Evolutionary conservation across 2,888 invertebrate genomes (phyloP).

Genomic region (Clepsis dumicolana): DNA sequence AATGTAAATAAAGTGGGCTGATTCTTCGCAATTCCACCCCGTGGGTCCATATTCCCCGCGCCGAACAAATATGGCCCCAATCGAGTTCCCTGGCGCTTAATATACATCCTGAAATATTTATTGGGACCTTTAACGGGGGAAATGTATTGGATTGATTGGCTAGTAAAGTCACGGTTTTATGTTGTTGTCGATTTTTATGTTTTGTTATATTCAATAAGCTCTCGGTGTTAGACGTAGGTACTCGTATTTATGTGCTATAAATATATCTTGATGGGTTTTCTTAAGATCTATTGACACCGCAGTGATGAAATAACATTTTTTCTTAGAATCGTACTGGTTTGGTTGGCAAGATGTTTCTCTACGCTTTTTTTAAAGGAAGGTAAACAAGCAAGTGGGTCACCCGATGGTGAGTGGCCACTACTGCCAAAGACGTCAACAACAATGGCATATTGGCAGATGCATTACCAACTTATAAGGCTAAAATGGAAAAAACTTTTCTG

Average conservation of each 20-base stretch:
- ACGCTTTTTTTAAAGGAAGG: too few relatives aligned
- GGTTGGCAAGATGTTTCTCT: neutral
- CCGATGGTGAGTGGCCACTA: too few relatives aligned
- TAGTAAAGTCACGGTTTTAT: constrained; percentile 10
- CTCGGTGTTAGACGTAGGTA: neutral
- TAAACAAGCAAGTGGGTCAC: too few relatives aligned
- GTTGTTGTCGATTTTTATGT: constrained; percentile 8
- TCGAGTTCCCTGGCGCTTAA: constrained; percentile 20
- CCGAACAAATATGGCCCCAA: constrained; percentile 50
- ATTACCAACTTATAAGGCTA: too few relatives aligned
- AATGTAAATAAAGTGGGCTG: constrained; percentile 65
- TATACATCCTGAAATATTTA: constrained; percentile 41
- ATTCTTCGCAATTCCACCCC: constrained; percentile 59
- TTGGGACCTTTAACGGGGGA: constrained; percentile 24
- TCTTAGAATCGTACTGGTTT: neutral
- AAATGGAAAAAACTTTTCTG: too few relatives aligned
- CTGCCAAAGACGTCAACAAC: too few relatives aligned
- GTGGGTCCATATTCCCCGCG: constrained; percentile 55
- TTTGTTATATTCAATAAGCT: constrained; percentile 12
- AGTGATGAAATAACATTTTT: neutral
- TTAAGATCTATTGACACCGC: neutral
- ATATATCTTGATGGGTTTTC: neutral
- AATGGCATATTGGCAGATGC: too few relatives aligned
- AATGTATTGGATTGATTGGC: constrained; percentile 30
- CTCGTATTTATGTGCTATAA: neutral